phyloP scores from a whole-genome alignment of 1,140 invertebrate species.

The Dreissena rostriformis region DNA sequence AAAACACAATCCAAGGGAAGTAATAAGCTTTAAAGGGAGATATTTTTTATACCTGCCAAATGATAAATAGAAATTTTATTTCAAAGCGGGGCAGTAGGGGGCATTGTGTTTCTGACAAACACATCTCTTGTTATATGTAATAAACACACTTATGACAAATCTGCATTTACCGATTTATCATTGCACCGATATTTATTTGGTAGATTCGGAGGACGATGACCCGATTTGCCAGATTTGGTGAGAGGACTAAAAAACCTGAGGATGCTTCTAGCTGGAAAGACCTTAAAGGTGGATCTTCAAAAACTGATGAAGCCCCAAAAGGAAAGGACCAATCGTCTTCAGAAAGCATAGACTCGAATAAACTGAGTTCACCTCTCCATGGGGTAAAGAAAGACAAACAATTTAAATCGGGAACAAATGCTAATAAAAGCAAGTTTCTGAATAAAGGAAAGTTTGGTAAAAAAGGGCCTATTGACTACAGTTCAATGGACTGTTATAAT shows the following conservation, averaged over 20 bases:
- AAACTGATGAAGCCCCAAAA: not conserved
- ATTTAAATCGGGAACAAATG: constrained; percentile 6
- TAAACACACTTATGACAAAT: no score
- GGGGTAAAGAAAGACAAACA: constrained; percentile 32
- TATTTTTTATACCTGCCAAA: no score
- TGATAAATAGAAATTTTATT: no score
- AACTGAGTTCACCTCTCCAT: not conserved
- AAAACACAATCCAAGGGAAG: no score
- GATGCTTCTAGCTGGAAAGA: constrained; percentile 55
- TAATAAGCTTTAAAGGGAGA: no score
- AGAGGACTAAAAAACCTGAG: constrained; percentile 41
- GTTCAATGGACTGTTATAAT: constrained; percentile 85
- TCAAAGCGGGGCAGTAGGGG: no score
- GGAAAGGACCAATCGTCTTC: not conserved
- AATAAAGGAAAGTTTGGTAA: not conserved
- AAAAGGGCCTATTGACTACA: not conserved
- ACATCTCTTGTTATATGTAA: no score
- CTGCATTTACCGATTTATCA: no score
- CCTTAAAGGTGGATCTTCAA: constrained; percentile 20
- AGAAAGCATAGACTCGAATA: not conserved
- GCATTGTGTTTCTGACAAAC: no score
- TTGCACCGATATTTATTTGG: no score
- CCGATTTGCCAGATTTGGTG: constrained; percentile 54
- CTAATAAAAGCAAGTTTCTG: not conserved
- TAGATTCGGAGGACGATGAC: constrained; percentile 36